Base-by-base conservation (phyloP, 1,140 invertebrate genomes). In the Xylocopa sonorina region DNA sequence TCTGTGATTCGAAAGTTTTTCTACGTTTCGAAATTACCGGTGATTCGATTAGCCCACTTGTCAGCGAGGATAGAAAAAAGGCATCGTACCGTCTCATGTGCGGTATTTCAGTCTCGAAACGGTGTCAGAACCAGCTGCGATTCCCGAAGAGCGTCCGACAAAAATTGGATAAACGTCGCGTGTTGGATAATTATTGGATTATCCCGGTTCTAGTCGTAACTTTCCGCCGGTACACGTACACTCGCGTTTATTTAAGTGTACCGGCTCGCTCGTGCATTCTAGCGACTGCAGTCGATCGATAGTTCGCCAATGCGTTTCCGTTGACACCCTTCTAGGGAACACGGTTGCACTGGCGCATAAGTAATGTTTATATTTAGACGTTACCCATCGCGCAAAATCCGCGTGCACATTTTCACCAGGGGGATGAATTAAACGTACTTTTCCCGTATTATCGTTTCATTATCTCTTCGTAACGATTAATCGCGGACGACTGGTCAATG, bases 271-370 rank as follows among this genome's bases (percentile, higher is more conserved):
- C 74, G 71, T 80, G 77, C 58, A 84, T 84, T 80, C 81, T 55
- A 78, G 51, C 55, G 68, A 57, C 46, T 75, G 67, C 62, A 76
- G 83, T 69, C 78, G 53, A 80, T 84, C 83, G 83, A 84, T 84
- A 69, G 50, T 48, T 76, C 38, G 50, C 43, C 60, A 48, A 76
- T 80, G 60, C 66, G 48, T 80, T 83, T 75, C 41, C 82, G 76
- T 76, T 83, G 76, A 72, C 77, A 71, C 60, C 53, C 78, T 84
- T 83, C 66, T 46, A 69, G 27, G 38, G 27, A 32, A 74, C 58
- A 48, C n/a, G 43, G 48, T 60, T 41, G 43, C 66, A 58, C 29
- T 34, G 43, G 32, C 43, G 75, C 43, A 32, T 71, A 69, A 78
- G 34, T 78, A 78, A 71, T 62, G 46, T 51, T 78, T 71, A 71